Evolutionary conservation across 2,113 vertebrate genomes (phyloP).

Genomic region (Eublepharis macularius): DNA sequence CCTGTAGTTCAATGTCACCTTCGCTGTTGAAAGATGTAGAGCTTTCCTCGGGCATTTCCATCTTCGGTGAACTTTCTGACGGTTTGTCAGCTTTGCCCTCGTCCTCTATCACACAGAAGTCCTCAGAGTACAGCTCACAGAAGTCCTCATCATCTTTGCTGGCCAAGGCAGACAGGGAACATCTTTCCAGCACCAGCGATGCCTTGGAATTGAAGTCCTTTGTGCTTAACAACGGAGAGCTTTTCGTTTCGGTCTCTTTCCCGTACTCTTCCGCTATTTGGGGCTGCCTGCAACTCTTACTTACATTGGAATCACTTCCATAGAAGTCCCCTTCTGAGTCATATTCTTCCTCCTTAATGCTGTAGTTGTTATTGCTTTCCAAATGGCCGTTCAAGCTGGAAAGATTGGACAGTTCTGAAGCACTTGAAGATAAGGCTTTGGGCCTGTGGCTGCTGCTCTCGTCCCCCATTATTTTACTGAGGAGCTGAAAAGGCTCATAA

Average conservation of each 20-base stretch:
- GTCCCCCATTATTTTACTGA: constrained; percentile 98
- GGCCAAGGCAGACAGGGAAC: constrained; percentile 89
- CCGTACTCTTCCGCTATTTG: constrained; percentile 68
- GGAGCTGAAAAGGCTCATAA: constrained; percentile 94
- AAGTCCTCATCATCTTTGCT: constrained; percentile 97
- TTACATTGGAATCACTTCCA: constrained; percentile 67
- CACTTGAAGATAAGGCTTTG: constrained; percentile 94
- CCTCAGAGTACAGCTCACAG: constrained; percentile 92
- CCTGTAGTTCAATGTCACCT: constrained; percentile 71
- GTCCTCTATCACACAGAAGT: constrained; percentile 86
- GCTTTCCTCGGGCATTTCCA: constrained; percentile 65
- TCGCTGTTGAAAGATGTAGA: constrained; percentile 77
- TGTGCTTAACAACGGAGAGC: constrained; percentile 61
- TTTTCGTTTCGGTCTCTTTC: constrained; percentile 52
- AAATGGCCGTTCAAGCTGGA: constrained; percentile 88
- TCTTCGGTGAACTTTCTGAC: constrained; percentile 33
- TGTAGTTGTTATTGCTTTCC: constrained; percentile 92
- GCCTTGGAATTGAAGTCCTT: constrained; percentile 73
- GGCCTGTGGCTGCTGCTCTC: constrained; percentile 86
- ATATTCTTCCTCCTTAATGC: constrained; percentile 95
- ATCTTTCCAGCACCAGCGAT: constrained; percentile 88
- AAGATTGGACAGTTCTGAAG: constrained; percentile 89
- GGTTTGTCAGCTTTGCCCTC: constrained; percentile 78
- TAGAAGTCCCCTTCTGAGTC: constrained; percentile 83
- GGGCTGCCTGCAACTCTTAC: constrained; percentile 53